These are phyloP conservation scores for Proteles cristata DNA, from an alignment of 2,113 vertebrate species.

Conservation along the genomic window DNA sequence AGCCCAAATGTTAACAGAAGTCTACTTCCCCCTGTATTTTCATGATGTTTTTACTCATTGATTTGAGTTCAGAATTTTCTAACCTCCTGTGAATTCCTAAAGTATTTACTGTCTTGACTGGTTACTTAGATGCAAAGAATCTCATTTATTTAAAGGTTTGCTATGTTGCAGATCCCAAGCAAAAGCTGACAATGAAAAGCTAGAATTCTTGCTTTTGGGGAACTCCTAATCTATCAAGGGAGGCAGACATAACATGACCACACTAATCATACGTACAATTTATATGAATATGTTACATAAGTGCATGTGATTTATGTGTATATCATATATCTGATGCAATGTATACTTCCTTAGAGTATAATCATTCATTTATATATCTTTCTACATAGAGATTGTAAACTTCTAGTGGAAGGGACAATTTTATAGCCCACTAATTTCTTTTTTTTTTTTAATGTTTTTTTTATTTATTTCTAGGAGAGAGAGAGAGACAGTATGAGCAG, in stretches of 20 bases:
- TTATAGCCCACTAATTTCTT: not conserved
- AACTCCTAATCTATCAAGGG: not conserved
- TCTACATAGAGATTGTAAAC: not conserved
- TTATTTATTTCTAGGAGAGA: too few relatives aligned
- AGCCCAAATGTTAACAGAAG: not conserved
- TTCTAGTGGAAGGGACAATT: not conserved
- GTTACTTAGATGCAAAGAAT: not conserved
- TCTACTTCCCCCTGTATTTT: not conserved
- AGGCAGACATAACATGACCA: not conserved
- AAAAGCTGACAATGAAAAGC: conserved; percentile 3
- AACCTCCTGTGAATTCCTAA: not conserved
- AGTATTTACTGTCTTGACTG: not conserved
- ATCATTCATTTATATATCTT: not conserved
- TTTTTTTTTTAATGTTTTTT: too few relatives aligned
- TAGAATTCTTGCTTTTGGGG: not conserved
- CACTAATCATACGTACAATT: not conserved
- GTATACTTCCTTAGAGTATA: not conserved
- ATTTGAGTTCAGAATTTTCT: not conserved
- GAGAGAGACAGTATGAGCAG: too few relatives aligned
- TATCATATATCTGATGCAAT: not conserved
- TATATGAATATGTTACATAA: not conserved
- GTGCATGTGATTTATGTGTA: not conserved
- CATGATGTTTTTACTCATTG: not conserved
- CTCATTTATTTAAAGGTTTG: not conserved
- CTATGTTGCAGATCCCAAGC: not conserved